Evolutionary conservation across 92 coral and sea anemone species (phyloP).

Genomic region (Diadumene lineata): DNA sequence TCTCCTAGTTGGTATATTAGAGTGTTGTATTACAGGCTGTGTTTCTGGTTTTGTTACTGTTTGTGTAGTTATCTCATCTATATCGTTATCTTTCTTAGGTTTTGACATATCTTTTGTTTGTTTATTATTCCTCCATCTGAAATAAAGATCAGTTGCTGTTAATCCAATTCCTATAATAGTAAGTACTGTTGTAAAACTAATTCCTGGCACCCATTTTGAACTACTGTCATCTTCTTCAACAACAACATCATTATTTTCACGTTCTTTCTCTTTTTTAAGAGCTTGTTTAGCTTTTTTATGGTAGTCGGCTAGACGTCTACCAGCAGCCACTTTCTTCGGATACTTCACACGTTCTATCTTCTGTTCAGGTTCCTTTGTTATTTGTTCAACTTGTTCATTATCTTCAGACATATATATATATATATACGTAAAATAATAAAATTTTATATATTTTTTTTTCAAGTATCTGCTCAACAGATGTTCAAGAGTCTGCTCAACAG

Average conservation of each 20-base stretch:
- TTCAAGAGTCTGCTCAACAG: no score
- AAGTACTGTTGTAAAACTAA: conserved; percentile 26
- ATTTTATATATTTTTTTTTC: neutral
- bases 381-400: neutral
- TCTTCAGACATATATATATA: neutral
- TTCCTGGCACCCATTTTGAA: conserved; percentile 11
- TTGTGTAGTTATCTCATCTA: no score
- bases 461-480: neutral
- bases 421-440: no score
- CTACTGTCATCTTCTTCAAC: conserved; percentile 2
- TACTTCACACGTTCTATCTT: neutral
- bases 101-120: neutral
- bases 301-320: conserved; percentile 24
- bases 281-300: conserved; percentile 35
- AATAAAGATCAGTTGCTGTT: conserved; percentile 41
- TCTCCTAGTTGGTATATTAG: neutral
- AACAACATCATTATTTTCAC: conserved; percentile 20
- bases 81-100: neutral
- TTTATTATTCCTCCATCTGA: conserved; percentile 25
- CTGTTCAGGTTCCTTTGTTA: neutral
- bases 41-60: neutral
- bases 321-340: conserved; percentile 23
- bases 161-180: conserved; percentile 44
- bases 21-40: neutral
- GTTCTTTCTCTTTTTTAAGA: conserved; percentile 21